phyloP scores from a whole-genome alignment of 1,140 invertebrate species.

The Microvelia longipes region DNA sequence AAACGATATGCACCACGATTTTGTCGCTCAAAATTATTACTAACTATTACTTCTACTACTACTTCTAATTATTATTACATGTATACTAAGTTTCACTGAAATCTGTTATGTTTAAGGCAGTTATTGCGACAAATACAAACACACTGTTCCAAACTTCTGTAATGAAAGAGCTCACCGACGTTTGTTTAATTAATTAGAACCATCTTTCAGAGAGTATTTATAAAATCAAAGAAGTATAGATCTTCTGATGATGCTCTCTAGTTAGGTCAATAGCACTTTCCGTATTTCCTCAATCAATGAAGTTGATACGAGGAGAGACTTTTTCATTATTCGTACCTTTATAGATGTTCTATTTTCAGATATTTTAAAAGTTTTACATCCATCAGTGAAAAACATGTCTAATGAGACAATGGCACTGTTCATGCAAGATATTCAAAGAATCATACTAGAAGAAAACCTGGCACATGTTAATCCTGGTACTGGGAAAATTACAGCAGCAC shows the following conservation, averaged over 20 bases:
- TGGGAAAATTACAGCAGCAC: background rate
- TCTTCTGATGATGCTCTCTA: background rate
- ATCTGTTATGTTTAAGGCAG: no score
- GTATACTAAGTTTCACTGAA: no score
- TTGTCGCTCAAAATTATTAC: no score
- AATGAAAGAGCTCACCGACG: no score
- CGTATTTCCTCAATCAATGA: background rate
- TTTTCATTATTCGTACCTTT: no score
- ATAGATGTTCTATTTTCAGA: background rate
- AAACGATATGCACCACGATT: no score
- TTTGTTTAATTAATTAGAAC: no score
- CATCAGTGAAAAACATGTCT: background rate
- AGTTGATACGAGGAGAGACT: no score
- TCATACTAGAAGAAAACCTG: background rate
- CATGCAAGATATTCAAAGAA: background rate
- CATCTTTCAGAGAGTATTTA: background rate
- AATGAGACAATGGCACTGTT: background rate
- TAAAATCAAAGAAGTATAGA: background rate
- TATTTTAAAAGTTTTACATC: background rate
- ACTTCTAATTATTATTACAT: no score
- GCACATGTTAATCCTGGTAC: background rate
- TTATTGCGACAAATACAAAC: no score
- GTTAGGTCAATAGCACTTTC: background rate
- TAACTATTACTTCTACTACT: no score
- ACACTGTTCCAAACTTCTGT: no score